phyloP scores from a whole-genome alignment of 1,140 invertebrate species.

The Polyergus mexicanus region DNA sequence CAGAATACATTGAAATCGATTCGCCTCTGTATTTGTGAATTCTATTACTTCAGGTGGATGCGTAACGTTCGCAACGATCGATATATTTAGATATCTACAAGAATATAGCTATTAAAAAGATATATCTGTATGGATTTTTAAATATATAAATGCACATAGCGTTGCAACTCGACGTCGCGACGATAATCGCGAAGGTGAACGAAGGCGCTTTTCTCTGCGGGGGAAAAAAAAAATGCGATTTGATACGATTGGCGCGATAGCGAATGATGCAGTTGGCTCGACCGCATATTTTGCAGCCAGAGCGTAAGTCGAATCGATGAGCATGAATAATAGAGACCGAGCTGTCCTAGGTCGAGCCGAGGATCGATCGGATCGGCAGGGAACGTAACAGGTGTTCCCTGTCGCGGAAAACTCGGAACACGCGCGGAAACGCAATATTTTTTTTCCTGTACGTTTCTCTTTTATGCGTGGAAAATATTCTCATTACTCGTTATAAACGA shows the following conservation, averaged over 20 bases:
- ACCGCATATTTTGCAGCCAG: slow-evolving; percentile 21
- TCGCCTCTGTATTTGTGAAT: not conserved
- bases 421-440: slow-evolving; percentile 10
- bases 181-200: not conserved
- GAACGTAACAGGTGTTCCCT: slow-evolving; percentile 68
- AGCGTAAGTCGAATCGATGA: slow-evolving; percentile 29
- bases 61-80: not conserved
- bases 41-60: not conserved
- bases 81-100: not conserved
- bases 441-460: not conserved
- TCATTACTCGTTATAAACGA: not conserved
- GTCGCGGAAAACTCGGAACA: slow-evolving; percentile 26
- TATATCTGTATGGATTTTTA: slow-evolving; percentile 3
- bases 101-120: not conserved
- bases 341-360: slow-evolving; percentile 2
- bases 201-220: slow-evolving; percentile 13
- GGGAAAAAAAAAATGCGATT: slow-evolving; percentile 43
- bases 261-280: slow-evolving; percentile 37
- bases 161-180: not conserved
- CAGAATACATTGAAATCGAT: slow-evolving; percentile 23
- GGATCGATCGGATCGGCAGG: slow-evolving; percentile 68
- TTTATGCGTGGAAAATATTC: slow-evolving; percentile 1
- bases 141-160: not conserved
- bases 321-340: slow-evolving; percentile 70
- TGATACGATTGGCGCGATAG: slow-evolving; percentile 1